Evolutionary conservation across 2,113 vertebrate species (phyloP), one percentile per base, ranked within the genome.

Genomic region (Nothobranchius furzeri): DNA sequence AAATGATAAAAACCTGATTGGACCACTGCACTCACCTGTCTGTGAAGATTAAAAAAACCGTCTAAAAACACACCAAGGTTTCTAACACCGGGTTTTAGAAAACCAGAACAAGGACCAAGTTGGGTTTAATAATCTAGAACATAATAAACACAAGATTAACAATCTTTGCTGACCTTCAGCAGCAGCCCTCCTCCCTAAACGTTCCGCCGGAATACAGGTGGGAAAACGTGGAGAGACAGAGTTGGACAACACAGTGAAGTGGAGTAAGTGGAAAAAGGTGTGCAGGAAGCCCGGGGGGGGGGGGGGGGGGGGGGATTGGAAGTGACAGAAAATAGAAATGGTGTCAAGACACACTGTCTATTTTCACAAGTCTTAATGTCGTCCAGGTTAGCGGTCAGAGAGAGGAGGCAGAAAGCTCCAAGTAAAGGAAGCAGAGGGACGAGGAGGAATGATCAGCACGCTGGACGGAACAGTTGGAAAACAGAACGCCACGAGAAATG

Each of bases 321-420:
- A 54, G 42, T 63, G 80, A 73, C 66, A 78, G 73, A 69, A 81
- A 77, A 73, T 71, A 72, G 35, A 14, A 81, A 71, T 43, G 12
- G 50, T 70, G 67, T 68, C 48, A 1, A 30, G 60, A 47, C 60
- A 35, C 63, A 56, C 58, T 60, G 65, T 79, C 67, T 72, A 67
- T 73, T 58, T 66, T 71, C 63, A 58, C 61, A 62, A 67, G 79
- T 68, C 76, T 73, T 81, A 71, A 79, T 86, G 78, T 62, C 77
- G 55, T 70, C 12, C 51, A 70, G 70, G 83, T 88, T 66, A 80
- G 68, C 36, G 85, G 66, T 57, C 72, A 71, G 66, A 49, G 48
- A 68, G 73, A 57, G 71, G 75, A 75, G 73, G 83, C 73, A 68
- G 72, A 69, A 76, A 71, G 76, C 76, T 61, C 25, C 46, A 30